Percentiles rank a stretch among this genome's conserved stretches.
These are phyloP conservation scores for Andinoacara biseriatus DNA, from an alignment of 2,113 vertebrate species.

Conservation along the genomic window DNA sequence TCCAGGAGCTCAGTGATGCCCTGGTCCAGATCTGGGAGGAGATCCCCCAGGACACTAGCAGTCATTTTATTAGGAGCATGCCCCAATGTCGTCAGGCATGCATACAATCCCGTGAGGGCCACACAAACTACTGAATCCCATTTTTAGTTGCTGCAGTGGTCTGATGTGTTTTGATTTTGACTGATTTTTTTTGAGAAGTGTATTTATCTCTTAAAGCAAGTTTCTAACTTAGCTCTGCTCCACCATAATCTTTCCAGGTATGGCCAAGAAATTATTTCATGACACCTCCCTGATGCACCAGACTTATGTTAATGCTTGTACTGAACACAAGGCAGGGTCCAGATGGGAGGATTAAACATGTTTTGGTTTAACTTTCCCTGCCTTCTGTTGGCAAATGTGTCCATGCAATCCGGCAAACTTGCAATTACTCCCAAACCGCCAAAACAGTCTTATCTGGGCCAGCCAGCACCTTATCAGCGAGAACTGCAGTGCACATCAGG, in stretches of 20 bases:
- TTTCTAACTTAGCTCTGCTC: not conserved
- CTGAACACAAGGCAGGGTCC: not conserved
- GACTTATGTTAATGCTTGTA: not conserved
- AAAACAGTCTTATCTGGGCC: slow-evolving; percentile 18
- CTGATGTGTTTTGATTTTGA: no score
- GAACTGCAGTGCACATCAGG: not conserved
- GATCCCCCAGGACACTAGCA: no score
- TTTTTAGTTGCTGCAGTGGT: no score
- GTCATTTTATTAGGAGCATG: no score
- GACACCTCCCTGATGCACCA: not conserved
- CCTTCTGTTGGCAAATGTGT: slow-evolving; percentile 11
- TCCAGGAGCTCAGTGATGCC: no score
- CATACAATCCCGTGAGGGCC: no score
- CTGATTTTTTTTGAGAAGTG: no score
- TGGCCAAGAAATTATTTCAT: not conserved
- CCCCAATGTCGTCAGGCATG: no score
- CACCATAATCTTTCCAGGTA: not conserved
- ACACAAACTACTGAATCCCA: no score
- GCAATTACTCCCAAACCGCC: not conserved
- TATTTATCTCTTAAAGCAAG: not conserved
- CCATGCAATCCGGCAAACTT: not conserved
- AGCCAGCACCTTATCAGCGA: slow-evolving; percentile 36
- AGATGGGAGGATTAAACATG: slow-evolving; percentile 7
- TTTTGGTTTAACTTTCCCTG: slow-evolving; percentile 13
- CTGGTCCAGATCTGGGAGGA: no score